Percentiles rank a stretch among this genome's conserved stretches.
Evolutionary conservation across 2,113 vertebrate genomes (phyloP).

Genomic region (Cochlearius cochlearius): DNA sequence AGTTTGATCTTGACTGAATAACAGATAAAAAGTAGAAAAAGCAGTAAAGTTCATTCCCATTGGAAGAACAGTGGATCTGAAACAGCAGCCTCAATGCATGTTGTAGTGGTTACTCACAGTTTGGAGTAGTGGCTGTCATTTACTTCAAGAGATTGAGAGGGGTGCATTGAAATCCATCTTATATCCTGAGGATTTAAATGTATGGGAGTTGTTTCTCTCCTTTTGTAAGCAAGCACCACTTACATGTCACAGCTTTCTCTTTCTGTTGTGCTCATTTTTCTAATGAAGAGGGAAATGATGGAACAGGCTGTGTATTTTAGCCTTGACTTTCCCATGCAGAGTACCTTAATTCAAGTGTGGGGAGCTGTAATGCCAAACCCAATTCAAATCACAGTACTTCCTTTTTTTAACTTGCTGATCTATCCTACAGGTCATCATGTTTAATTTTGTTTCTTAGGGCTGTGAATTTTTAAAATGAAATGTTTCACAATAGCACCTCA

Average conservation of each 20-base stretch:
- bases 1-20: neutral
- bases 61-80: neutral
- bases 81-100: neutral
- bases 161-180: neutral
- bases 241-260: neutral
- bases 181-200: neutral
- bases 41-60: rapidly evolving
- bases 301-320: neutral
- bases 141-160: neutral
- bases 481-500: neutral
- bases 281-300: neutral
- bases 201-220: neutral
- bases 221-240: neutral
- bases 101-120: neutral
- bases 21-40: neutral
- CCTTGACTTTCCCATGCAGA: neutral
- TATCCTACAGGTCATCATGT: neutral
- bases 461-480: neutral
- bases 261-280: neutral
- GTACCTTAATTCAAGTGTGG: neutral
- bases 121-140: neutral
- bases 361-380: neutral
- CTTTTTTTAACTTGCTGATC: neutral
- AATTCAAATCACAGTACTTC: neutral
- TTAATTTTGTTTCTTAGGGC: neutral